phyloP scores from a whole-genome alignment of 2,797 vertebrate genomes.

The Leucoraja ocellata region DNA sequence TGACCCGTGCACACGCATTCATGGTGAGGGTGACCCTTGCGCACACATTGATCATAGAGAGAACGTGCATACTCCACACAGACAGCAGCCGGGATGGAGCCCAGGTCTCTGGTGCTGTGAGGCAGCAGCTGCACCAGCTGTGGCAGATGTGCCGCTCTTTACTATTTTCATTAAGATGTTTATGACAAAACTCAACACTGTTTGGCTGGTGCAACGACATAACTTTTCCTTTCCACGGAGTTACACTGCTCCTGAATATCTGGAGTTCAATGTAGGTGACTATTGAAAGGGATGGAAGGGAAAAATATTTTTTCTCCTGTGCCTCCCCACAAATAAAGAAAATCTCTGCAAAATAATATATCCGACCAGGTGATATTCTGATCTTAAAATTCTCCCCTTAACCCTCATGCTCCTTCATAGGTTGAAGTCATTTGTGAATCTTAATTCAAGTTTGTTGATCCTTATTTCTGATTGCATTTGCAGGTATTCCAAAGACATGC shows the following conservation, averaged over 20 bases:
- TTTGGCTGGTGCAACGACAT: background rate
- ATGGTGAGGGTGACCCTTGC: no score
- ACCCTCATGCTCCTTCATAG: no score
- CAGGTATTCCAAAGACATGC: conserved; percentile 45
- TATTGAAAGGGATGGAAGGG: background rate
- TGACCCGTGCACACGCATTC: no score
- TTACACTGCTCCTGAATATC: background rate
- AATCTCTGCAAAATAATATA: background rate
- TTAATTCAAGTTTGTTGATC: background rate
- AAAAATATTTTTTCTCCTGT: background rate
- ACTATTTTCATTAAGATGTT: background rate
- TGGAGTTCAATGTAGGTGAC: background rate
- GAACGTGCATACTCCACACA: no score
- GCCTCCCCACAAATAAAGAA: background rate
- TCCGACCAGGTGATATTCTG: background rate
- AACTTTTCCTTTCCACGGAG: background rate
- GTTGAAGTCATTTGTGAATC: background rate
- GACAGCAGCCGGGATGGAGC: no score
- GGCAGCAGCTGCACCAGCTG: no score
- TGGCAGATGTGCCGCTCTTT: no score
- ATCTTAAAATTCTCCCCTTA: background rate
- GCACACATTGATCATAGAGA: no score
- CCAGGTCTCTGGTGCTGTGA: no score
- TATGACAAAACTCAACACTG: background rate
- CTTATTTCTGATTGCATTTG: background rate